phyloP scores from a whole-genome alignment of 2,888 invertebrate genomes.

The Myopa testacea region DNA sequence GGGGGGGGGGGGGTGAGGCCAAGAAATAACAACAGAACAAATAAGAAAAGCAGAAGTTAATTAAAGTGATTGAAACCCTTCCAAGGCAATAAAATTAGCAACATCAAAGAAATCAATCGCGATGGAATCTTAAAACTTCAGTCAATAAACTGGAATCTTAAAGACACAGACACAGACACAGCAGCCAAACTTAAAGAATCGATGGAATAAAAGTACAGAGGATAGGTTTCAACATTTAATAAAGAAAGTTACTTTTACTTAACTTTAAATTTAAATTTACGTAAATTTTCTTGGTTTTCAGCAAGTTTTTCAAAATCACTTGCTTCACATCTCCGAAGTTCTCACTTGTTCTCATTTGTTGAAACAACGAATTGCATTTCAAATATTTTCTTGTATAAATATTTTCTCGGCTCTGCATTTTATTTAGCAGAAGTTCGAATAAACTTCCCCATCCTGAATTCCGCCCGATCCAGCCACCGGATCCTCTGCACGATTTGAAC shows the following conservation, averaged over 20 bases:
- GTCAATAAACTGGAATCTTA: background rate
- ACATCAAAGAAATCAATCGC: too few species aligned
- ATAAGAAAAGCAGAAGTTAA: too few species aligned
- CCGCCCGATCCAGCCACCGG: background rate
- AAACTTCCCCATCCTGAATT: background rate
- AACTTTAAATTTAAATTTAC: too few species aligned
- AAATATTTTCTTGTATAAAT: constrained; percentile 1
- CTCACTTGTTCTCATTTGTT: background rate
- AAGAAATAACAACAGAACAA: too few species aligned
- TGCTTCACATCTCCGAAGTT: background rate
- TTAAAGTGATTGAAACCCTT: too few species aligned
- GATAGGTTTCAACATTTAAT: background rate
- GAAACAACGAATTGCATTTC: background rate
- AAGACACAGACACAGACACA: background rate
- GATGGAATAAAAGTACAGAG: background rate
- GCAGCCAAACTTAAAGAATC: background rate
- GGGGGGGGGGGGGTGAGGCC: too few species aligned
- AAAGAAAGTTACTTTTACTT: too few species aligned
- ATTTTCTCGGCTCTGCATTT: background rate
- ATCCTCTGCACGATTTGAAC: too few species aligned
- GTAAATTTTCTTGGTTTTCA: too few species aligned
- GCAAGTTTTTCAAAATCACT: background rate
- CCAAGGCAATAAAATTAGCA: too few species aligned
- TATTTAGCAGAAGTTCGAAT: background rate
- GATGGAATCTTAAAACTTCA: too few species aligned